These are phyloP conservation scores for Drosophila ercepeae DNA, from an alignment of 1,140 invertebrate genomes.

Conservation along the genomic window DNA sequence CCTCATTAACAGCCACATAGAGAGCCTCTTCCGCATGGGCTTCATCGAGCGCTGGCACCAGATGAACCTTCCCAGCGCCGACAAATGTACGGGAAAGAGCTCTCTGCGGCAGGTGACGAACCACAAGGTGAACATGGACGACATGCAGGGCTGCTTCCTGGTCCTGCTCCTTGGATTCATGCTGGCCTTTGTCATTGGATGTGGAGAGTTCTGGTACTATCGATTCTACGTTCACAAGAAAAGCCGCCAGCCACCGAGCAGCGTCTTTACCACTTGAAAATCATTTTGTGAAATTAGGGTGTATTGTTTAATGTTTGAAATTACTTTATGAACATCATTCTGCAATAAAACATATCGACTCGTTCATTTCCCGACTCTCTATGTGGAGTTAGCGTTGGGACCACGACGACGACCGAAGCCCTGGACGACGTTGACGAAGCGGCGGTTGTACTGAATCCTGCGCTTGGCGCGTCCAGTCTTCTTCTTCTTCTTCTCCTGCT, in stretches of 20 bases:
- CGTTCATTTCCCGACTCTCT: constrained; percentile 32
- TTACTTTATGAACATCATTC: constrained; percentile 74
- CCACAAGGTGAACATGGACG: constrained; percentile 92
- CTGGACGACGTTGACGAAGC: constrained; percentile 98
- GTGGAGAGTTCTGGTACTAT: constrained; percentile 63
- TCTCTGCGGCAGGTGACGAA: constrained; percentile 88
- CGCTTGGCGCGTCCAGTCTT: constrained; percentile 99
- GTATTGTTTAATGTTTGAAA: constrained; percentile 58
- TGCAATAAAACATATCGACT: constrained; percentile 61
- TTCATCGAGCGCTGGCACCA: constrained; percentile 93
- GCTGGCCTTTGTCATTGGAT: constrained; percentile 42
- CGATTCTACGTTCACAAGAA: constrained; percentile 32
- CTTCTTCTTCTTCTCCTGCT: constrained; percentile 99
- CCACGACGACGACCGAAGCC: constrained; percentile 97
- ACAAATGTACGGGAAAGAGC: constrained; percentile 88
- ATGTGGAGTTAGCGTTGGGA: constrained; percentile 96
- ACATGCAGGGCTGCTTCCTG: constrained; percentile 92
- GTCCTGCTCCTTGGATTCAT: constrained; percentile 70
- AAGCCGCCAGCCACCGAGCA: constrained; percentile 3
- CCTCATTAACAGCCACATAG: constrained; percentile 88
- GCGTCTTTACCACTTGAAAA: constrained; percentile 43
- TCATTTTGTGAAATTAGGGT: constrained; percentile 45
- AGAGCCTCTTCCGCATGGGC: constrained; percentile 92
- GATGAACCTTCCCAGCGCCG: constrained; percentile 90
- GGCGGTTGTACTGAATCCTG: constrained; percentile 98